Base-by-base conservation (phyloP, 2,113 vertebrate genomes). In the Amphiprion ocellaris region DNA sequence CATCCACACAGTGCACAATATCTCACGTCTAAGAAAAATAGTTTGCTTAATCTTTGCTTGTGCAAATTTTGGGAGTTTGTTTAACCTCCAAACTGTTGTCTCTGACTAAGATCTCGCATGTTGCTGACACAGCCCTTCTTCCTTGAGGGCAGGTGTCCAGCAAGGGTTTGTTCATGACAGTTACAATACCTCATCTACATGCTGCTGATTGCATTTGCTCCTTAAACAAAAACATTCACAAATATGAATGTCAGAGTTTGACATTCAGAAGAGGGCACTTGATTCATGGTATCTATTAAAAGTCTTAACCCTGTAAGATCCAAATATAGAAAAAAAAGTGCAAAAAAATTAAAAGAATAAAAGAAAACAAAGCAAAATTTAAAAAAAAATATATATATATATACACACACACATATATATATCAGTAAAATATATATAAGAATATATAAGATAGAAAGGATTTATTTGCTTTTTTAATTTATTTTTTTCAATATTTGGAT, bases 211-310 rank as follows among this genome's bases (percentile, higher is more conserved):
- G 8, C 33, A 10, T 37, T 37, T 37, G 44, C n/a, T 19, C 52
- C 19, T 17, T 44, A 12, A 44, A 41, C 28, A 53, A 21, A 67
- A 53, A 67, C 15, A 3, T 19, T 5, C 17, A 50, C 17, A 50
- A 14, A 15, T 44, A 12, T 15, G 2, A 1, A 15, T 4, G 10
- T 15, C 12, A 3, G 41, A 44, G 11, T 0, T 44, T 14, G 4
- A 2, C 4, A 14, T 44, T 44, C 12, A 4, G 14, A 44, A 44
- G 12, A 44, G 0, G 17, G 33, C 16, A 54, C 65, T 68, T 19
- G 11, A 53, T 68, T 49, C 50, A 68, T 5, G 1, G 49, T 30
- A 41, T 24, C 53, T 68, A 54, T 30, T 19, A 30, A 67, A 67
- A 53, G 33, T 37, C 33, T 37, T 37, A 37, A 26, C 24, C 24